Evolutionary conservation across 2,797 vertebrate species (phyloP).

Genomic region (Centropyge bicolor): DNA sequence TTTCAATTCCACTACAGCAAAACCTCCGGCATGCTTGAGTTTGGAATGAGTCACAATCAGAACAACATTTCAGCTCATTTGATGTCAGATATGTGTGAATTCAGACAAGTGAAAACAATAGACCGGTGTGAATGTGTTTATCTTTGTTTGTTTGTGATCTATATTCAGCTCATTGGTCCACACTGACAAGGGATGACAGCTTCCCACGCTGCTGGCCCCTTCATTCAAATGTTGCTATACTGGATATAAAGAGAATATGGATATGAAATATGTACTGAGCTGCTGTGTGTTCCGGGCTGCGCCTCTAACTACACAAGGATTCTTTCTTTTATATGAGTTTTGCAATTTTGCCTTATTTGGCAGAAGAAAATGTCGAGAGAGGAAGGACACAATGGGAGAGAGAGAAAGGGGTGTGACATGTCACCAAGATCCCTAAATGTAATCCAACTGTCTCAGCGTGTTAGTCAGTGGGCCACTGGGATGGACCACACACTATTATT

Average conservation of each 20-base stretch:
- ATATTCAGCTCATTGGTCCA: neutral
- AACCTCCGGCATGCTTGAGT: neutral
- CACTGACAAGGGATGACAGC: neutral
- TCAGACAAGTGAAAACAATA: neutral
- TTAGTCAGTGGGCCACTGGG: no score
- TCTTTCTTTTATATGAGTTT: neutral
- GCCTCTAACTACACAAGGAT: neutral
- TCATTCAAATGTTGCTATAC: neutral
- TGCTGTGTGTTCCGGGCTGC: neutral
- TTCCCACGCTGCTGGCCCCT: neutral
- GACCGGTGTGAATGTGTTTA: neutral
- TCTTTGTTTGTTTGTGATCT: neutral
- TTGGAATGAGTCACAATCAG: constrained; percentile 5
- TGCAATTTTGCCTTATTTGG: no score
- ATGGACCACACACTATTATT: no score
- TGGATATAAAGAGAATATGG: no score
- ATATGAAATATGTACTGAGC: no score
- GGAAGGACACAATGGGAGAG: neutral
- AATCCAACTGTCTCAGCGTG: no score
- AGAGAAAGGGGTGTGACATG: neutral
- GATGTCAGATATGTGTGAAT: neutral
- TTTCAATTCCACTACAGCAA: constrained; percentile 6
- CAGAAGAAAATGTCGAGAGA: no score
- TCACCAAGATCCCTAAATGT: neutral
- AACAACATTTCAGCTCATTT: neutral